Conservation (phyloP, 1,140 invertebrate genomes). For the Ruditapes philippinarum region DNA sequence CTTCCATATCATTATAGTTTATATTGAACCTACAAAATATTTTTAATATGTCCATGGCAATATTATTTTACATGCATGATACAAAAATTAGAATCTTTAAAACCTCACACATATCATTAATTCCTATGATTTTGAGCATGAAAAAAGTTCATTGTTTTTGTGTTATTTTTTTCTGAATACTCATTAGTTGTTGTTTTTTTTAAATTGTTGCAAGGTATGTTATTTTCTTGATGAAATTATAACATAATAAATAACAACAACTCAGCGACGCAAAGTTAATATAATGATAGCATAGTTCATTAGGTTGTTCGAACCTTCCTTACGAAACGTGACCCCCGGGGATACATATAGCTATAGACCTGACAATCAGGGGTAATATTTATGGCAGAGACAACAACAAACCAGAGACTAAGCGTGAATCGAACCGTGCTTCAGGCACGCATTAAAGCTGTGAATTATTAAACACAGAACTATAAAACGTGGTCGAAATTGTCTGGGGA, state of each 20-base stretch:
- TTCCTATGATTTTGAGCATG: too few species aligned
- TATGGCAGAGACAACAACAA: constrained; percentile 3
- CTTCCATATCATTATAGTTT: too few species aligned
- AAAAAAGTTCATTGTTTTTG: too few species aligned
- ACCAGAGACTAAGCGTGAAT: constrained; percentile 17
- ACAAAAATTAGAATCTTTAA: too few species aligned
- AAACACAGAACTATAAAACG: neutral
- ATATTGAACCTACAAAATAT: too few species aligned
- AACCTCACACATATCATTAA: too few species aligned
- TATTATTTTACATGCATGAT: too few species aligned
- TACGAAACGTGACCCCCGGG: constrained; percentile 5
- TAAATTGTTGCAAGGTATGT: neutral
- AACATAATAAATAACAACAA: neutral
- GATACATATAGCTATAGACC: neutral
- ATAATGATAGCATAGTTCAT: constrained; percentile 2
- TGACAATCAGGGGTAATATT: constrained; percentile 54
- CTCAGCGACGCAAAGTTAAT: neutral
- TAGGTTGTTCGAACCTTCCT: neutral
- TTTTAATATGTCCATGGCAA: too few species aligned
- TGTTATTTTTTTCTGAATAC: too few species aligned
- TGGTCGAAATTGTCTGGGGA: constrained; percentile 32
- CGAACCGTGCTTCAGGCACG: constrained; percentile 30
- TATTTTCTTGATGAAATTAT: constrained; percentile 1
- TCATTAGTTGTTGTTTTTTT: too few species aligned
- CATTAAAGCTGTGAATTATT: constrained; percentile 45